A percentile compares a stretch with the other conserved stretches of the same genome.
Conservation (phyloP, 2,113 vertebrate genomes). For the Oophaga pumilio region DNA sequence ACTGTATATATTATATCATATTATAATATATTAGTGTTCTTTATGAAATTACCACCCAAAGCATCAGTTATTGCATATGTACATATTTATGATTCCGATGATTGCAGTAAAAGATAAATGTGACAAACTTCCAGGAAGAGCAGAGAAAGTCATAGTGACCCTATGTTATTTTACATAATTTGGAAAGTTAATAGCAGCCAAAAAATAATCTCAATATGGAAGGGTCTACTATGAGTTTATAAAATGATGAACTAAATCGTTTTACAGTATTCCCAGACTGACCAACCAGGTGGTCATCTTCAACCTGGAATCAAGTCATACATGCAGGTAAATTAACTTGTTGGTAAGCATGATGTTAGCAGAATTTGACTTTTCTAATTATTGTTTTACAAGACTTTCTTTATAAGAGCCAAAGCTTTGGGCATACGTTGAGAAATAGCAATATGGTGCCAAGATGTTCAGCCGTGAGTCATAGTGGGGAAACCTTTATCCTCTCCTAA, state of each 20-base stretch:
- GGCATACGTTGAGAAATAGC: slow-evolving; percentile 43
- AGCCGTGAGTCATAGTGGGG: slow-evolving; percentile 39
- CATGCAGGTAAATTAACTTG: neutral
- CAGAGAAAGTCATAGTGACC: too few species aligned
- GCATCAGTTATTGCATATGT: too few species aligned
- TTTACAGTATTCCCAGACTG: neutral
- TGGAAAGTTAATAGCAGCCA: neutral
- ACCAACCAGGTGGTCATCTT: neutral
- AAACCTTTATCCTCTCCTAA: slow-evolving; percentile 56
- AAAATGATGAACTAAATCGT: neutral
- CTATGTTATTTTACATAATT: neutral
- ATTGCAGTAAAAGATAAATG: too few species aligned
- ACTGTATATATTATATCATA: too few species aligned
- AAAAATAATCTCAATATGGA: neutral
- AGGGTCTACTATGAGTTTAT: neutral
- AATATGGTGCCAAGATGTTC: slow-evolving; percentile 33
- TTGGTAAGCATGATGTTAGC: neutral
- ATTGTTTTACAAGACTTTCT: slow-evolving; percentile 9
- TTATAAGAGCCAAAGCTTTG: neutral
- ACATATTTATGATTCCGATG: too few species aligned
- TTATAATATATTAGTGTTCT: too few species aligned
- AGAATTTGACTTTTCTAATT: neutral
- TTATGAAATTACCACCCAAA: too few species aligned
- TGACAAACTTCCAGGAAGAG: too few species aligned
- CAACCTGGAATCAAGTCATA: neutral